These are phyloP conservation scores for Laticauda colubrina DNA, from an alignment of 2,113 vertebrate genomes.

Conservation along the genomic window DNA sequence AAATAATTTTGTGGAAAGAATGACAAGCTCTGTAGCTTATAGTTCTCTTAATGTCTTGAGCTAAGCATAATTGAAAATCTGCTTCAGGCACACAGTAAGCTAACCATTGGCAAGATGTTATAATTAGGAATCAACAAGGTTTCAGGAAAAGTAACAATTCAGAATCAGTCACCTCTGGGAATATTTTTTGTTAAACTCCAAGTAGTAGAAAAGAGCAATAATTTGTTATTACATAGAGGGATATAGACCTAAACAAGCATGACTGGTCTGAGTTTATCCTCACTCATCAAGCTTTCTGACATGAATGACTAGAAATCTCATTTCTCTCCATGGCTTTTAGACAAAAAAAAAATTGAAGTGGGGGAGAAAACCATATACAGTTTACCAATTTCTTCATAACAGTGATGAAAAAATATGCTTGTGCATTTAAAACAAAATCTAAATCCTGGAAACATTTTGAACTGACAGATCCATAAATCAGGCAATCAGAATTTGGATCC, in stretches of 20 bases:
- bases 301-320: not conserved
- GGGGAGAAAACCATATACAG: not conserved
- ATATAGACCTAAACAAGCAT: no score
- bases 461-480: not conserved
- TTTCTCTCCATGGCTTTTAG: not conserved
- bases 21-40: not conserved
- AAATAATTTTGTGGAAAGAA: not conserved
- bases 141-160: not conserved
- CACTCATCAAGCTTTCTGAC: not conserved
- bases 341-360: not conserved
- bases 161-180: not conserved
- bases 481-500: not conserved
- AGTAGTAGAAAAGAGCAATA: not conserved
- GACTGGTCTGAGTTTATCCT: not conserved
- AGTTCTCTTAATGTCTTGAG: not conserved
- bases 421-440: not conserved
- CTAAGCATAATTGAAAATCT: not conserved
- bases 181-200: not conserved
- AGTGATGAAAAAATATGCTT: not conserved
- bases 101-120: not conserved
- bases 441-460: not conserved
- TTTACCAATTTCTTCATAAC: not conserved
- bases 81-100: not conserved
- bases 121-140: not conserved
- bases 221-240: not conserved